Percentiles rank a stretch among this genome's conserved stretches.
Evolutionary conservation across 1,140 invertebrate genomes (phyloP).

Genomic region (Lepidurus apus): DNA sequence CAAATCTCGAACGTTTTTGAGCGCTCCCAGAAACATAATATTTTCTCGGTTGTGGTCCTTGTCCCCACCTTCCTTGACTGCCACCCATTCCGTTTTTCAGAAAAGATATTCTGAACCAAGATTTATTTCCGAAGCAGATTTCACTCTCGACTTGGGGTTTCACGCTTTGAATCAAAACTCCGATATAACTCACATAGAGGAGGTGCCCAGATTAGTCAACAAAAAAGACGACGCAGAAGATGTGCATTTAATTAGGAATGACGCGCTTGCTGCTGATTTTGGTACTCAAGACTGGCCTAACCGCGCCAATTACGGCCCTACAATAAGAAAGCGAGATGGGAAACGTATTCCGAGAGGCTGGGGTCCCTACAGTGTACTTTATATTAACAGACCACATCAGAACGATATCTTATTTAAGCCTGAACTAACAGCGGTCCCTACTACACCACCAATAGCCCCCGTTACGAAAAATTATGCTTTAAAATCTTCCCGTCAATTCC

Average conservation of each 20-base stretch:
- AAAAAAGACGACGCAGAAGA: not conserved
- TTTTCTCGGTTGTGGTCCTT: not conserved
- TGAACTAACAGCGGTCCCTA: not conserved
- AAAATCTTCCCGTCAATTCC: not conserved
- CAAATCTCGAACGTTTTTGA: not conserved
- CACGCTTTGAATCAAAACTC: not conserved
- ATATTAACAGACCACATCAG: conserved; percentile 37
- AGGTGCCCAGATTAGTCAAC: not conserved
- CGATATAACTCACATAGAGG: not conserved
- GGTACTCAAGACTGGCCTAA: not conserved
- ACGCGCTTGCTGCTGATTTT: not conserved
- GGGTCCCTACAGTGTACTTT: conserved; percentile 51
- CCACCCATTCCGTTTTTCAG: not conserved
- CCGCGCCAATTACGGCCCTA: not conserved
- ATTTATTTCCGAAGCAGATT: not conserved
- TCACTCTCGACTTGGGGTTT: not conserved
- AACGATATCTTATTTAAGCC: not conserved
- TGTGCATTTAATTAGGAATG: not conserved
- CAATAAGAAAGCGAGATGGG: not conserved
- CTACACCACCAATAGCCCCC: not conserved
- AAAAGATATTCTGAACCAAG: not conserved
- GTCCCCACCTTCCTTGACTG: not conserved
- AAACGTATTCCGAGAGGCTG: conserved; percentile 43
- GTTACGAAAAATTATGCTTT: not conserved
- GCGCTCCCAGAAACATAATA: not conserved